Base-by-base conservation (phyloP, 1,140 invertebrate species). In the Ceratoteleas bidentatus region DNA sequence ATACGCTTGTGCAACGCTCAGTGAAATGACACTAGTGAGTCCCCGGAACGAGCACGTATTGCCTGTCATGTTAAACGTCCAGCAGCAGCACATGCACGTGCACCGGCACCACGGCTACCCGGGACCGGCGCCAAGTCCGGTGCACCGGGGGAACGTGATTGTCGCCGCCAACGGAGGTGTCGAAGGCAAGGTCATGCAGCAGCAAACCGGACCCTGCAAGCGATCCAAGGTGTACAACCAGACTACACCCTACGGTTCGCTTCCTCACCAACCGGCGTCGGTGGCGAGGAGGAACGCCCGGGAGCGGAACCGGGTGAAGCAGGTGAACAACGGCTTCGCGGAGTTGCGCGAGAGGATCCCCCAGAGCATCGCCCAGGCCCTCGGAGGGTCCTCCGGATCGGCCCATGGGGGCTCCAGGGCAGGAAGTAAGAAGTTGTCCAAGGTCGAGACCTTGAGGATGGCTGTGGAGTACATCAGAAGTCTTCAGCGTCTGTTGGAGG, bases 381-480 rank as follows among this genome's bases (percentile, higher is more conserved):
- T 96, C 53, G 87, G 87, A 4, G 85, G 87, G 7, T 88, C 74
- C 77, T 83, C 91, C 52, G 57, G 88, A 8, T 82, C 85, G 0
- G 92, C 93, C 16, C 93, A 94, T 43, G 93, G 93, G 2, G 93
- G 95, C 0, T 92, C 95, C 56, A 94, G 95, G 13, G 94, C 94
- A 32, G 88, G 88, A 11, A 89, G 88, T 72, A 97, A 98, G 87
- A 98, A 99, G 88, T 93, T 99, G 13, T 97, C 96, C 87, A 99
- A 99, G 93, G 98, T 99, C 16, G 98, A 99, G 87, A 99, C 98
- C 0, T 91, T 99, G 15, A 93, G 96, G 70, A 94, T 98, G 87
- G 98, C 98, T 2, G 97, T 99, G 0, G 97, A 98, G 88, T 99
- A 99, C 88, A 99, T 99, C 78, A 93, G 95, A 68, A 95, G 96